Evolutionary conservation across 2,113 vertebrate genomes (phyloP), one percentile per base, ranked within the genome.

Genomic region (Strix uralensis): DNA sequence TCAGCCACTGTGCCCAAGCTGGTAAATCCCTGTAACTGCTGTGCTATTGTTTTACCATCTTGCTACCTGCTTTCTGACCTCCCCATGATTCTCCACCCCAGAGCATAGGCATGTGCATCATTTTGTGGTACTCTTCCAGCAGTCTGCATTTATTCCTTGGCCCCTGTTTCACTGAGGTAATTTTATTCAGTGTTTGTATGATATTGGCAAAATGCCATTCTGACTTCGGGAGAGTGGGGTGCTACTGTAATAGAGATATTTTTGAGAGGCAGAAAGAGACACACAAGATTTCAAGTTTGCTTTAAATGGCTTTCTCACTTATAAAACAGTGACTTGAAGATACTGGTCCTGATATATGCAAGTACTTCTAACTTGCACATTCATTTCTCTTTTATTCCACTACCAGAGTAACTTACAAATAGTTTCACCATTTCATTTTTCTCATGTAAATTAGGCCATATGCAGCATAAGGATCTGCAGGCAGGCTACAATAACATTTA

Each of bases 71-170:
- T 59, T 47, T 40, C 36, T 92, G 57, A 49, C n/a, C 30, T 75
- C 5, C 13, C 5, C 1, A 0, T 2, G 0, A 11, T 67, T 67
- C 61, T 55, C 18, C 25, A 7, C 6, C 5, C 0, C 2, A 27
- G 12, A 7, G 10, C 2, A 4, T 4, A 51, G 52, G 30, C 1
- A 1, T 46, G 32, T 49, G 19, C 23, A 5, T 22, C 0, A 7
- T 71, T 86, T 83, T 79, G 34, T 63, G 10, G 10, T 34, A 32
- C 36, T 46, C 7, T 27, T 81, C 32, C 15, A 47, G n/a, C 44
- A 57, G 22, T 8, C 38, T 54, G 36, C 0, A 0, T 36, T 77
- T 1, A 2, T 38, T 59, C 73, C n/a, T 58, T 78, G 23, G 22
- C 7, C 8, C 2, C 10, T 11, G 3, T 90, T 84, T 73, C 44